These are phyloP conservation scores for Anadara kagoshimensis DNA, from an alignment of 1,140 invertebrate genomes.

Conservation along the genomic window DNA sequence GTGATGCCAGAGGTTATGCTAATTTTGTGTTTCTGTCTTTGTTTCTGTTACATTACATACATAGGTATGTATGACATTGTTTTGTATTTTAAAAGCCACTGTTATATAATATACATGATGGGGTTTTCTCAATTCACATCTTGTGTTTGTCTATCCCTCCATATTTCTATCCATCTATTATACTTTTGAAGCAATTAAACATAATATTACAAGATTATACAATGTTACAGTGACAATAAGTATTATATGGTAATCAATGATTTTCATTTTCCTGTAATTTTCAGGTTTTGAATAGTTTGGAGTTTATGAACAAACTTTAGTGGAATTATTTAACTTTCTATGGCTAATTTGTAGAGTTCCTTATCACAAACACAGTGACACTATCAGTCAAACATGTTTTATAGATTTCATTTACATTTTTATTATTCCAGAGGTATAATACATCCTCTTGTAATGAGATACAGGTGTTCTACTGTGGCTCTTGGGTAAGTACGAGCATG, in stretches of 20 bases:
- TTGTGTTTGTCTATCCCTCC: background rate
- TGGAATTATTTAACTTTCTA: too few species aligned
- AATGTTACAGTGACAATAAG: too few species aligned
- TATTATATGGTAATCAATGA: too few species aligned
- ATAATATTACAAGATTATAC: background rate
- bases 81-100: background rate
- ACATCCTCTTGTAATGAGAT: conserved; percentile 63
- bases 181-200: background rate
- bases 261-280: too few species aligned
- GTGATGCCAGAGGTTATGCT: conserved; percentile 36
- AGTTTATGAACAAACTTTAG: too few species aligned
- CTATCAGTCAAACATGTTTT: too few species aligned
- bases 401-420: background rate
- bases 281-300: too few species aligned
- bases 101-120: background rate
- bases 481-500: conserved; percentile 54
- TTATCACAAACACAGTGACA: too few species aligned
- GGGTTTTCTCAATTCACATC: background rate
- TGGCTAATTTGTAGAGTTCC: too few species aligned
- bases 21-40: conserved; percentile 61
- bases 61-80: conserved; percentile 45
- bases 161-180: background rate
- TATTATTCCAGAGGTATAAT: conserved; percentile 55
- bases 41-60: conserved; percentile 60
- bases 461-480: conserved; percentile 52